A percentile compares a stretch with the other conserved stretches of the same genome.
Conservation (phyloP, 1,140 invertebrate species). For the Patella vulgata region DNA sequence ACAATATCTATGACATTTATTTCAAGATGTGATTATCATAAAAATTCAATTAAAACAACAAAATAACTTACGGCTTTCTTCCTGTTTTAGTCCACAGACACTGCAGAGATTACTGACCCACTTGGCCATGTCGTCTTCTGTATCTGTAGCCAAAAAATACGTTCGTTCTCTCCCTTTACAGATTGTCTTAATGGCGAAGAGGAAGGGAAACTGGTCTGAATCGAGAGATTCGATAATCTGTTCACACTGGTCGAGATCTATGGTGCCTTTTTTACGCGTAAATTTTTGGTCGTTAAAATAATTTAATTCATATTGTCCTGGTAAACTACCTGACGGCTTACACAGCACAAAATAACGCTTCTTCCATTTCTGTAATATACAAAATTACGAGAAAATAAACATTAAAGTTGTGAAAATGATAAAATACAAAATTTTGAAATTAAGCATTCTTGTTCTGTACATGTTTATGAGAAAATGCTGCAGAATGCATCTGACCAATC, state of each 20-base stretch:
- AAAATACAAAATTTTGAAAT: no score
- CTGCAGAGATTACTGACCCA: constrained; percentile 95
- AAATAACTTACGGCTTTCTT: constrained; percentile 70
- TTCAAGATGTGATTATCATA: no score
- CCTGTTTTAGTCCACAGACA: constrained; percentile 87
- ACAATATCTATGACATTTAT: no score
- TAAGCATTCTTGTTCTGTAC: no score
- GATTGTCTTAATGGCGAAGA: constrained; percentile 58
- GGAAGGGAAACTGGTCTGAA: constrained; percentile 52
- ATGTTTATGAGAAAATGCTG: no score
- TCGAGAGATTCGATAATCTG: constrained; percentile 75
- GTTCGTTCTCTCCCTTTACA: constrained; percentile 73
- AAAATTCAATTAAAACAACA: background rate
- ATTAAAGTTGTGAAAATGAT: no score
- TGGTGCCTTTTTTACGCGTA: constrained; percentile 87
- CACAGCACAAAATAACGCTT: constrained; percentile 88
- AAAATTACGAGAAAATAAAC: no score
- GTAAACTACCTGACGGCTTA: constrained; percentile 87
- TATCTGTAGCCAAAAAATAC: constrained; percentile 92
- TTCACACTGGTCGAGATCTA: constrained; percentile 94
- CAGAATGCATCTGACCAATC: no score
- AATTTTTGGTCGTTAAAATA: constrained; percentile 91
- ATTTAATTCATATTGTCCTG: constrained; percentile 91
- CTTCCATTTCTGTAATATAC: constrained; percentile 85
- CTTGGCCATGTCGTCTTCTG: constrained; percentile 89